Evolutionary conservation across 2,797 vertebrate genomes (phyloP).

Genomic region (Uromys caudimaculatus): DNA sequence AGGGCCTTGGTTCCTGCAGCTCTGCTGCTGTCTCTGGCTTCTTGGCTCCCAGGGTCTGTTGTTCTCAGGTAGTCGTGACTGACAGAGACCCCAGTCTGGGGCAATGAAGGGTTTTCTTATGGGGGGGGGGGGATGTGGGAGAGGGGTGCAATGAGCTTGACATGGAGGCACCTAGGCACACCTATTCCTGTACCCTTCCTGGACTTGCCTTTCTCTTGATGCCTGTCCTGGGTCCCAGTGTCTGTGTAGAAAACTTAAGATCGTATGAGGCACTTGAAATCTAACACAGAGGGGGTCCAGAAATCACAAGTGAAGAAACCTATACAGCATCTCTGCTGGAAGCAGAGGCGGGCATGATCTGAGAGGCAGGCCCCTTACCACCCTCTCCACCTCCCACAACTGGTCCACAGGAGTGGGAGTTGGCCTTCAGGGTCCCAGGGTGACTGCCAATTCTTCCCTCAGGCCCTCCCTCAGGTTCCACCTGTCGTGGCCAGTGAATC

Average conservation of each 20-base stretch:
- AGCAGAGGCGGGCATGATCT: not conserved
- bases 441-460: not conserved
- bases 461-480: not conserved
- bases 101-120: not conserved
- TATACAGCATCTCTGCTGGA: not conserved
- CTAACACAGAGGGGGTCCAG: not conserved
- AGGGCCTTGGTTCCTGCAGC: not conserved
- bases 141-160: not conserved
- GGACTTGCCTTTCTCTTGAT: too few relatives aligned
- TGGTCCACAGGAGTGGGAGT: not conserved
- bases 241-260: not conserved
- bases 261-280: not conserved
- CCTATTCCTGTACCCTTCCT: not conserved
- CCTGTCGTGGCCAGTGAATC: not conserved
- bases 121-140: not conserved
- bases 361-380: fast-evolving
- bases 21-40: not conserved
- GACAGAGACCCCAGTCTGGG: not conserved
- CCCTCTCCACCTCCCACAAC: not conserved
- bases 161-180: too few relatives aligned
- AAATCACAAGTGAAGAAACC: not conserved
- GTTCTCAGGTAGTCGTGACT: not conserved
- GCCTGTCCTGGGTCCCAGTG: not conserved
- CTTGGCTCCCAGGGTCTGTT: not conserved
- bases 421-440: not conserved